A percentile compares a stretch with the other conserved stretches of the same genome.
Conservation (phyloP, 2,113 vertebrate species). For the Pontoporia blainvillei region DNA sequence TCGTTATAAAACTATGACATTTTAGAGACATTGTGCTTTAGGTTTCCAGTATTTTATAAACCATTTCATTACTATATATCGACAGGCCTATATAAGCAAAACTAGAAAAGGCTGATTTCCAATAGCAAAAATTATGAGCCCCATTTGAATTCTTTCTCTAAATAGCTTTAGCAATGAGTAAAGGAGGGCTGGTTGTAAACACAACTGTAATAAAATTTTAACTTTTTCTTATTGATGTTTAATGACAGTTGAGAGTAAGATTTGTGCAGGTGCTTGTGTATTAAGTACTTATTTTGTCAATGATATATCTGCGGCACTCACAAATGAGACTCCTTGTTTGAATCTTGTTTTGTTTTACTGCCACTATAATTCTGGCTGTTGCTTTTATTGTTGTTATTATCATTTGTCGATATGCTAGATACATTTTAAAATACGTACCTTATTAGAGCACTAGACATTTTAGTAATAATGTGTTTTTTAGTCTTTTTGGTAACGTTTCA, state of each 20-base stretch:
- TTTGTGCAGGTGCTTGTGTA: background rate
- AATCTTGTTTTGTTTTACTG: slow-evolving; percentile 32
- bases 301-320: background rate
- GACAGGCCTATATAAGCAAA: background rate
- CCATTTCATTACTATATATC: background rate
- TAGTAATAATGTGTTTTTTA: background rate
- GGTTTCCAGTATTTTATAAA: background rate
- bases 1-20: background rate
- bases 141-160: background rate
- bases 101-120: background rate
- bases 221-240: slow-evolving; percentile 17
- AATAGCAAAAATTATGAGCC: background rate
- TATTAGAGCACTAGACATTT: background rate
- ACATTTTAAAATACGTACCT: background rate
- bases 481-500: background rate
- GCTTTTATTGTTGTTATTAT: background rate
- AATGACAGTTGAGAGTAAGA: background rate
- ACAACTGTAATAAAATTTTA: slow-evolving; percentile 37
- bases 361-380: background rate
- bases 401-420: background rate
- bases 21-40: background rate
- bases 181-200: background rate
- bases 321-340: background rate
- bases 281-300: background rate
- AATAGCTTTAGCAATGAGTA: background rate